phyloP scores from a whole-genome alignment of 2,888 invertebrate species.

The Athrips mouffetella region DNA sequence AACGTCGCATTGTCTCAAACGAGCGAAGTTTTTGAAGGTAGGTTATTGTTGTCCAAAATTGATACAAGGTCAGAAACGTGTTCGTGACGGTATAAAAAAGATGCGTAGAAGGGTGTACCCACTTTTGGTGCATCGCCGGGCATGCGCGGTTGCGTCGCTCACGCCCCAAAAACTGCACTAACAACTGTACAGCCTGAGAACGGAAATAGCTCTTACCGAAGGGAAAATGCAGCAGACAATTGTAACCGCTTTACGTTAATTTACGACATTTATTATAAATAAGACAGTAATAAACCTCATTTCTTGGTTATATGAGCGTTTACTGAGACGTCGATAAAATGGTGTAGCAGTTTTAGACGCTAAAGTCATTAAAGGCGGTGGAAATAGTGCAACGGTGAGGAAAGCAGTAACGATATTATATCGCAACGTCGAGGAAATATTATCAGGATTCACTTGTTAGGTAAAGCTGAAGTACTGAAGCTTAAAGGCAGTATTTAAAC shows the following conservation, averaged over 20 bases:
- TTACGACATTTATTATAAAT: slow-evolving; percentile 6
- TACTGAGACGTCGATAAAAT: not conserved
- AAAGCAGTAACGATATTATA: not conserved
- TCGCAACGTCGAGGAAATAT: too few species aligned
- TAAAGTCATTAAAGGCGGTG: not conserved
- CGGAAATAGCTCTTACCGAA: slow-evolving; percentile 51
- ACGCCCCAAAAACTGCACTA: slow-evolving; percentile 72
- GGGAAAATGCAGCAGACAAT: slow-evolving; percentile 43
- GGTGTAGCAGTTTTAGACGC: not conserved
- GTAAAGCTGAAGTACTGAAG: too few species aligned
- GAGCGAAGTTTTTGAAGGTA: slow-evolving; percentile 36
- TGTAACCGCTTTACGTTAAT: slow-evolving; percentile 29
- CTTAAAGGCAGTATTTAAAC: too few species aligned
- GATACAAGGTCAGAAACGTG: slow-evolving; percentile 52
- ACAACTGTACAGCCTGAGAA: slow-evolving; percentile 63
- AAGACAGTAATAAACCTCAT: slow-evolving; percentile 6
- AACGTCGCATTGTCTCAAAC: slow-evolving; percentile 52
- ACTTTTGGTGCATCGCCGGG: slow-evolving; percentile 62
- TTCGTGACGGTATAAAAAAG: slow-evolving; percentile 24
- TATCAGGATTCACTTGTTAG: too few species aligned
- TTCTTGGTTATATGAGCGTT: not conserved
- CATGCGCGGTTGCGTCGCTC: slow-evolving; percentile 69
- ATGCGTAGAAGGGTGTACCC: slow-evolving; percentile 30
- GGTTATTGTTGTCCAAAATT: slow-evolving; percentile 42
- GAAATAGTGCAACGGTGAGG: not conserved